Conservation (phyloP, 2,888 invertebrate genomes). For the Euzophera pinguis region DNA sequence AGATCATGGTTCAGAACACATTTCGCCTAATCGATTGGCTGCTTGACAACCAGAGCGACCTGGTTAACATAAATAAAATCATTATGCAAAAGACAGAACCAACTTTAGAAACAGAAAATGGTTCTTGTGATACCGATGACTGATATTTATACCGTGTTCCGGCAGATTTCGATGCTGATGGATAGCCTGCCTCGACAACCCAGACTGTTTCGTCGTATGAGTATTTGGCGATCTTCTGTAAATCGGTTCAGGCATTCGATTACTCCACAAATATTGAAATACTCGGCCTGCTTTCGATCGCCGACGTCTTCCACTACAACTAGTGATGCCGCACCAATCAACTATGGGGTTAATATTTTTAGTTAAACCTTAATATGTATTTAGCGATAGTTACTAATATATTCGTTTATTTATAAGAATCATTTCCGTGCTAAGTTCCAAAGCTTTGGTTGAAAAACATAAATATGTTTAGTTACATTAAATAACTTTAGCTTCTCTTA, state of each 20-base stretch:
- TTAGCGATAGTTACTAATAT: too few species aligned
- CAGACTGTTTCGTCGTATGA: neutral
- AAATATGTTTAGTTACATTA: too few species aligned
- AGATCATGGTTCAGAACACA: too few species aligned
- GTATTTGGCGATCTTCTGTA: neutral
- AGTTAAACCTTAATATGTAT: neutral
- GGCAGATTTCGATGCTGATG: neutral
- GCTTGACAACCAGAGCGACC: too few species aligned
- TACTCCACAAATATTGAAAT: neutral
- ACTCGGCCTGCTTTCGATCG: neutral
- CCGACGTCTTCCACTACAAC: neutral
- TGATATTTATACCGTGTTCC: neutral
- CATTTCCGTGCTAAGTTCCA: conserved; percentile 2
- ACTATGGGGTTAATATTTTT: conserved; percentile 2
- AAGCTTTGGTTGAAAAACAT: neutral
- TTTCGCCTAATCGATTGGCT: too few species aligned
- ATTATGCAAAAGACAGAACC: neutral
- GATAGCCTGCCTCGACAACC: neutral
- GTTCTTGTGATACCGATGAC: neutral
- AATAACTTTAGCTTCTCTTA: too few species aligned
- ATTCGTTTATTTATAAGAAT: neutral
- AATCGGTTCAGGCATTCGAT: neutral
- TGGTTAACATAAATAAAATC: neutral
- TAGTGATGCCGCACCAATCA: neutral
- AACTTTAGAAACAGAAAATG: neutral